Conservation (phyloP, 2,888 invertebrate species). For the Lamellibrachia columna region DNA sequence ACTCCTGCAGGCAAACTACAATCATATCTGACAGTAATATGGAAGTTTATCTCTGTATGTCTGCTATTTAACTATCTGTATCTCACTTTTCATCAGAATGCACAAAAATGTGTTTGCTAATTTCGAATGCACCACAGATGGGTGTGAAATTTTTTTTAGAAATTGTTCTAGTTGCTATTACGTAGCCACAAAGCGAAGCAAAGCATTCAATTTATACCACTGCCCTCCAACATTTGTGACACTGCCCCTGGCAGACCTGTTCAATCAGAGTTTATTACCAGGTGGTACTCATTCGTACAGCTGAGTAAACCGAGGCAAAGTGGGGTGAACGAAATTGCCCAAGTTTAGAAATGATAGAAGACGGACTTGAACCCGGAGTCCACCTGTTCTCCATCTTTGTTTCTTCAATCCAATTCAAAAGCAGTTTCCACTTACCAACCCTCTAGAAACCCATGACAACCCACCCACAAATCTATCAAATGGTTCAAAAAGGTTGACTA, state of each 20-base stretch:
- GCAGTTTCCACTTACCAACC: not conserved
- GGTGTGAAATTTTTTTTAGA: not conserved
- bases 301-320: no score
- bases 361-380: no score
- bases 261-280: no score
- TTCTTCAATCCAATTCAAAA: not conserved
- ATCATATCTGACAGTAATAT: not conserved
- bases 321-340: no score
- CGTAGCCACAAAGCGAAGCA: not conserved
- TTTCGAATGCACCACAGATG: not conserved
- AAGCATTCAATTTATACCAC: no score
- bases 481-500: not conserved
- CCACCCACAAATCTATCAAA: not conserved
- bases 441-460: not conserved
- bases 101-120: not conserved
- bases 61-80: not conserved
- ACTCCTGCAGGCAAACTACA: not conserved
- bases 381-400: not conserved
- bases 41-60: not conserved
- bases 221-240: no score
- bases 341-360: no score
- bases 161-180: not conserved
- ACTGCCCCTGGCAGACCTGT: no score
- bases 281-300: no score
- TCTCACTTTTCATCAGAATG: not conserved